phyloP scores from a whole-genome alignment of 2,797 vertebrate species.

The Phrynocephalus forsythii region DNA sequence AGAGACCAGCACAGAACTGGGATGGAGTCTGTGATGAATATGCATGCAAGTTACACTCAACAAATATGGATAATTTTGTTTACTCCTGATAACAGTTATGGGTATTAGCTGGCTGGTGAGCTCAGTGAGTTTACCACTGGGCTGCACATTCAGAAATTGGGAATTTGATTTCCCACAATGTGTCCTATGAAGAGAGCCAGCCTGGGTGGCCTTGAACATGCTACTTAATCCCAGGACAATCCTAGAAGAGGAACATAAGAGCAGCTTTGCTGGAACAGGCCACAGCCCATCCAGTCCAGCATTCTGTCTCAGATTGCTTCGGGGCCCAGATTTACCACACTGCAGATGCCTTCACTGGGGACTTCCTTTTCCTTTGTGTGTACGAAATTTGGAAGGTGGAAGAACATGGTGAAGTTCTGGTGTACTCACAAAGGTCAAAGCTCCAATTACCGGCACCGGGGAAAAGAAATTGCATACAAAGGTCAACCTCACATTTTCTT shows the following conservation, averaged over 20 bases:
- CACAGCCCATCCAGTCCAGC: too few relatives aligned
- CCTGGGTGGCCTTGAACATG: too few relatives aligned
- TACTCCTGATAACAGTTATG: too few relatives aligned
- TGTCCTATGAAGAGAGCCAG: too few relatives aligned
- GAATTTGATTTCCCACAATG: too few relatives aligned
- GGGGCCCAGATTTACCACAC: not conserved
- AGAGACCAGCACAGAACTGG: not conserved
- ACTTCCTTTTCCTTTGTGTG: not conserved
- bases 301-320: not conserved
- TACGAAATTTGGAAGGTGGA: slow-evolving; percentile 21
- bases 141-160: too few relatives aligned
- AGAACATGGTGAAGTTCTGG: slow-evolving; percentile 26
- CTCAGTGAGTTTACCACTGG: too few relatives aligned
- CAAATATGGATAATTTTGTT: not conserved
- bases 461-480: slow-evolving; percentile 69
- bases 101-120: too few relatives aligned
- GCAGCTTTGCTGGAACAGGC: too few relatives aligned
- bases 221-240: too few relatives aligned
- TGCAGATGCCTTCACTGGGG: not conserved
- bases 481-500: slow-evolving; percentile 65
- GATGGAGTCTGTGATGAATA: not conserved
- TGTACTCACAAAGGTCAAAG: slow-evolving; percentile 69
- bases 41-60: not conserved
- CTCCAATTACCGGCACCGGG: slow-evolving; percentile 69
- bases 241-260: too few relatives aligned